phyloP scores from a whole-genome alignment of 1,140 invertebrate species.

The Ostrea edulis region DNA sequence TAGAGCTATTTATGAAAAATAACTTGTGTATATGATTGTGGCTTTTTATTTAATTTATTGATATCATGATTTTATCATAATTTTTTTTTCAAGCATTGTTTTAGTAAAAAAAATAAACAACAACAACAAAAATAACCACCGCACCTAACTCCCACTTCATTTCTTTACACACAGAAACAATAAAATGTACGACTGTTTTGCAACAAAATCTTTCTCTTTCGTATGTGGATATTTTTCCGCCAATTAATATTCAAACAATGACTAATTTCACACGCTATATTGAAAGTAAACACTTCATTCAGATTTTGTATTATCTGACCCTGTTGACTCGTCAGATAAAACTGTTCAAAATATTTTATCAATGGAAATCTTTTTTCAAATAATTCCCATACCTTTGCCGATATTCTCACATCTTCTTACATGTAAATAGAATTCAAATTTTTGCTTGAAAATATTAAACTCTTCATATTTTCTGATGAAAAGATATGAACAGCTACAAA shows the following conservation, averaged over 20 bases:
- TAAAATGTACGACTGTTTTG: neutral
- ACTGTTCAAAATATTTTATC: neutral
- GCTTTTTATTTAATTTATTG: too few species aligned
- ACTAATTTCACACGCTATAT: neutral
- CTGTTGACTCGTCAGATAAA: neutral
- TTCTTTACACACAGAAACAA: neutral
- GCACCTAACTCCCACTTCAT: neutral
- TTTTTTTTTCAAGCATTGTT: neutral
- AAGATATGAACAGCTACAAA: too few species aligned
- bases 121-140: too few species aligned
- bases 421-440: neutral
- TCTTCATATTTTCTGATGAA: too few species aligned
- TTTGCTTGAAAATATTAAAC: neutral
- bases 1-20: too few species aligned
- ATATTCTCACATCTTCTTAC: neutral
- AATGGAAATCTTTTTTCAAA: neutral
- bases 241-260: neutral
- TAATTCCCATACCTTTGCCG: neutral
- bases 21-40: too few species aligned
- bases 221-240: neutral
- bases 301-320: neutral
- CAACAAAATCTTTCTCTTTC: neutral
- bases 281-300: slow-evolving; percentile 9
- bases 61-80: too few species aligned
- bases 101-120: neutral